These are phyloP conservation scores for Hydra vulgaris DNA, from an alignment of 30 jellyfish, hydroid and myxozoan genomes.

Conservation along the genomic window DNA sequence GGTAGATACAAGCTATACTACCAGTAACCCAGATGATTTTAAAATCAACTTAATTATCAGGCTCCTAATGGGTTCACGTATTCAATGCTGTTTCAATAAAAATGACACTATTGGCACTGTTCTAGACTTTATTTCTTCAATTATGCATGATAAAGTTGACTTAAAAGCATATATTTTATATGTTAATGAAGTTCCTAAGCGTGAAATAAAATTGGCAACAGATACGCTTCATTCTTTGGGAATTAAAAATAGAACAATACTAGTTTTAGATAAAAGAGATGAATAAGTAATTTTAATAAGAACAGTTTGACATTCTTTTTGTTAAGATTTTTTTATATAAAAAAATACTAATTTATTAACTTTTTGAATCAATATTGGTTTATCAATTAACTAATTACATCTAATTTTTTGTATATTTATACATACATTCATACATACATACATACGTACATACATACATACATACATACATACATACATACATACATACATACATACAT, in stretches of 20 bases:
- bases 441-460: not conserved
- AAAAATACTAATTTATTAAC: too few species aligned
- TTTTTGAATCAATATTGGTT: not conserved
- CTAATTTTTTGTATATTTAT: not conserved
- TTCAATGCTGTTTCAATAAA: constrained; percentile 7
- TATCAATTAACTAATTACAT: not conserved
- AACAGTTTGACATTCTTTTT: too few species aligned
- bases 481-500: not conserved
- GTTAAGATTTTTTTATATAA: too few species aligned
- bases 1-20: not conserved
- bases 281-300: too few species aligned
- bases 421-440: not conserved
- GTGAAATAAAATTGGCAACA: not conserved
- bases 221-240: constrained; percentile 1
- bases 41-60: constrained; percentile 13
- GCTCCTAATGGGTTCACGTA: constrained; percentile 21
- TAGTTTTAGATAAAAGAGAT: constrained; percentile 21
- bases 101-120: constrained; percentile 1
- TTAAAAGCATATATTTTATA: constrained; percentile 10
- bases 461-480: not conserved
- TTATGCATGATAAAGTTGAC: not conserved
- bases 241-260: constrained; percentile 16
- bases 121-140: not conserved
- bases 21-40: not conserved
- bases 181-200: constrained; percentile 22